Evolutionary conservation across 1,140 invertebrate species (phyloP), one percentile per base, ranked within the genome.

Genomic region (Drosophila arizonae): DNA sequence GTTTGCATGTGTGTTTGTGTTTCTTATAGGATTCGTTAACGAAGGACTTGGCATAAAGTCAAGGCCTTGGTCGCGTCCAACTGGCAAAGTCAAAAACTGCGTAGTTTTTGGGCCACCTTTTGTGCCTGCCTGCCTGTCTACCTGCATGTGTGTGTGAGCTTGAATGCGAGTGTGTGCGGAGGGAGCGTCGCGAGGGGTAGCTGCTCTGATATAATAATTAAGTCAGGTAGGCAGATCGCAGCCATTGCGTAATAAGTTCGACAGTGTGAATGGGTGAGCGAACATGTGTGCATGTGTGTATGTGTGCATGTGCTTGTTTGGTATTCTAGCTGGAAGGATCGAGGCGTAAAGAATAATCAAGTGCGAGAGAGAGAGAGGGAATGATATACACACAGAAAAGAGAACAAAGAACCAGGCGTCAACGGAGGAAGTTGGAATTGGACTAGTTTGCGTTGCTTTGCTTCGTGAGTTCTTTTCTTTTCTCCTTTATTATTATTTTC

Each of bases 241-340:
- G 82, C 76, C 82, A 86, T 86, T 86, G 82, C 82, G 82, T 86
- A 86, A 86, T 86, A 88, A 70, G 65, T 79, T 78, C 76, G 69
- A 60, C 64, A 72, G 26, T 51, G 46, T 52, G 39, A 50, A 60
- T 67, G 46, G 26, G 46, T 60, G 26, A 36, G 58, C 15, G 24
- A 8, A 13, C 21, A 11, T 50, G 26, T 33, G 28, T 33, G 33
- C 39, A 36, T 45, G 48, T 51, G 8, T 54, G 36, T 57, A 39
- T 28, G 11, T 72, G 30, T 46, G 58, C 60, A 48, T 55, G 61
- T 39, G 36, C 54, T 43, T 72, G n/a, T 72, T 86, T 86, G 78
- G 76, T 82, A 60, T 79, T 76, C 84, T 86, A 86, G 79, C 67
- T 79, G 51, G 73, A 86, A 87, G 82, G 79, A 86, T 86, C 84